These are phyloP conservation scores for Aphelinus certus DNA, from an alignment of 1,140 invertebrate species.

Conservation along the genomic window DNA sequence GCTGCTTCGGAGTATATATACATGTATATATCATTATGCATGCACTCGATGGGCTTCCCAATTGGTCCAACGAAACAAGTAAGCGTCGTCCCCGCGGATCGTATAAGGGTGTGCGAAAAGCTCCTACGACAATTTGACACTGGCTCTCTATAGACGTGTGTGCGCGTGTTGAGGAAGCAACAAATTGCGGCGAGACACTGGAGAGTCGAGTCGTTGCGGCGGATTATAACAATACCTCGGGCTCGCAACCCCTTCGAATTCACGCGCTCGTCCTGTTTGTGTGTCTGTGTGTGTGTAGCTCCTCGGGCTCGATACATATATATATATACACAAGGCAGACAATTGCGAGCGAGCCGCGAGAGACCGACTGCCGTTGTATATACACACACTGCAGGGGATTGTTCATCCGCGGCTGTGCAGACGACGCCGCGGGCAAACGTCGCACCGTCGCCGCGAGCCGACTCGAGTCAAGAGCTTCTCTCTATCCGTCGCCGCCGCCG, in stretches of 20 bases:
- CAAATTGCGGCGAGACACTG: neutral
- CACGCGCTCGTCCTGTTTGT: neutral
- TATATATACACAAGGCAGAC: neutral
- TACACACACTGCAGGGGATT: neutral
- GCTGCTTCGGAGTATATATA: neutral
- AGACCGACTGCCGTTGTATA: neutral
- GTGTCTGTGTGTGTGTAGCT: too few relatives aligned
- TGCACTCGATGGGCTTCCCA: too few relatives aligned
- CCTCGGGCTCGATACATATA: too few relatives aligned
- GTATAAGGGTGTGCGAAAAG: too few relatives aligned
- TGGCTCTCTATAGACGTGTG: too few relatives aligned
- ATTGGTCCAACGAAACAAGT: neutral
- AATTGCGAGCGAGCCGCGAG: neutral
- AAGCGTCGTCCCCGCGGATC: neutral
- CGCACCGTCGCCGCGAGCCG: too few relatives aligned
- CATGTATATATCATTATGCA: conserved; percentile 2
- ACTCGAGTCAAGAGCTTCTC: neutral
- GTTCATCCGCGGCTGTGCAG: conserved; percentile 14
- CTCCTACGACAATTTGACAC: too few relatives aligned
- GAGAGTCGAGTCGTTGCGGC: neutral
- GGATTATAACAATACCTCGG: neutral
- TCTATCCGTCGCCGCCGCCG: too few relatives aligned
- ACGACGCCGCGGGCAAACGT: neutral
- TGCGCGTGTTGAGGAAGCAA: too few relatives aligned
- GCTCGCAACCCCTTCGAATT: conserved; percentile 1